phyloP scores from a whole-genome alignment of 35 echinoderm and acorn worm species.

The Eucidaris tribuloides region DNA sequence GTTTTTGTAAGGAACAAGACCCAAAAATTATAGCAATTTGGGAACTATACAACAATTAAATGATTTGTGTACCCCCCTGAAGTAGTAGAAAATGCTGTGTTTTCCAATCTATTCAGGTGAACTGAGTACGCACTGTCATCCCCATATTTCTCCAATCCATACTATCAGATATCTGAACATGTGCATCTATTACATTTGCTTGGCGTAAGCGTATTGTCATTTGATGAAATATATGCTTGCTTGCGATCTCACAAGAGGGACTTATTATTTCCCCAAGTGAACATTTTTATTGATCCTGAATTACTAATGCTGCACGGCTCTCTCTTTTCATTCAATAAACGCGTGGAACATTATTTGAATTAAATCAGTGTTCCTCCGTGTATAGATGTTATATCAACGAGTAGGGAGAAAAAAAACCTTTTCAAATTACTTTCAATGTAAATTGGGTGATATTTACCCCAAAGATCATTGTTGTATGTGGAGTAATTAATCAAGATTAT shows the following conservation, averaged over 20 bases:
- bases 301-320: constrained; percentile 8
- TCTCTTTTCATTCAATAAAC: constrained; percentile 18
- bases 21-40: too few relatives aligned
- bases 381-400: too few relatives aligned
- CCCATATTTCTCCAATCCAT: neutral
- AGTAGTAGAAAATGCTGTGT: neutral
- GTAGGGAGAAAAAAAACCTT: neutral
- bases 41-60: too few relatives aligned
- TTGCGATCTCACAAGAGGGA: neutral
- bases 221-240: neutral
- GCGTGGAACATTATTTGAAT: constrained; percentile 16
- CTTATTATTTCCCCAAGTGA: constrained; percentile 26
- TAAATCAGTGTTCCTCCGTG: constrained; percentile 12
- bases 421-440: constrained; percentile 3
- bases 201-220: neutral
- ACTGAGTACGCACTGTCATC: neutral
- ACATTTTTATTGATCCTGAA: neutral
- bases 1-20: too few relatives aligned
- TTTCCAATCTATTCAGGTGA: neutral
- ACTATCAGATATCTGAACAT: neutral
- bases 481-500: too few relatives aligned
- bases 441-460: constrained; percentile 22
- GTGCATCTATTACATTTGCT: neutral
- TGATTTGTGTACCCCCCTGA: neutral
- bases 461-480: constrained; percentile 1